Evolutionary conservation across 2,113 vertebrate genomes (phyloP).

Genomic region (Zingel zingel): DNA sequence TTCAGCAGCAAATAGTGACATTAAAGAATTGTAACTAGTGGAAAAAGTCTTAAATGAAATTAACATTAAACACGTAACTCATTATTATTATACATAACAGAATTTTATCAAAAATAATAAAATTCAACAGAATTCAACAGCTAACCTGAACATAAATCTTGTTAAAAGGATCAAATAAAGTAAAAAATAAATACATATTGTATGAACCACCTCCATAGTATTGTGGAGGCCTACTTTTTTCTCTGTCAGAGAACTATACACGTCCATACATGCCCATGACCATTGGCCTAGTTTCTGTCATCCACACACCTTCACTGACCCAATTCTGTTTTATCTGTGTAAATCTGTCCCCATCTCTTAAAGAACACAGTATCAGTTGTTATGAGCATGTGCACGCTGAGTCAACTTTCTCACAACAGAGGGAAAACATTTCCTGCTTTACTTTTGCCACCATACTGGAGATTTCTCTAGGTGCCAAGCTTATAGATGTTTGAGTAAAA

Average conservation of each 20-base stretch:
- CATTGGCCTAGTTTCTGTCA: constrained; percentile 35
- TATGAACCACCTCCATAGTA: neutral
- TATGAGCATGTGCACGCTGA: constrained; percentile 47
- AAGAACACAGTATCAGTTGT: constrained; percentile 67
- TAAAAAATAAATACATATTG: neutral
- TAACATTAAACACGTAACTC: neutral
- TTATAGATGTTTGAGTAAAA: neutral
- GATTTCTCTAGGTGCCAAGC: constrained; percentile 12
- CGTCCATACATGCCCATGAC: constrained; percentile 14
- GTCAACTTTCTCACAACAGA: constrained; percentile 63
- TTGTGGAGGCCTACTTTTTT: neutral
- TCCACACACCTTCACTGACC: neutral
- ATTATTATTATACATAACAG: neutral
- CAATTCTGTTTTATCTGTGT: constrained; percentile 22
- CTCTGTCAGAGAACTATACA: neutral
- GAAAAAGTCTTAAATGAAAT: neutral
- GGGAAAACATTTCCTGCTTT: constrained; percentile 5
- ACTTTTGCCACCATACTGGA: constrained; percentile 3
- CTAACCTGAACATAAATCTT: neutral
- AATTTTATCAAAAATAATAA: neutral
- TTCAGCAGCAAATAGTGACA: neutral
- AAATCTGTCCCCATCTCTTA: constrained; percentile 20
- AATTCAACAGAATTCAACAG: neutral
- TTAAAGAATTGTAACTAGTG: neutral
- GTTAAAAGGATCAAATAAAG: neutral